phyloP scores from a whole-genome alignment of 2,888 invertebrate genomes.

The Andrena praecox region DNA sequence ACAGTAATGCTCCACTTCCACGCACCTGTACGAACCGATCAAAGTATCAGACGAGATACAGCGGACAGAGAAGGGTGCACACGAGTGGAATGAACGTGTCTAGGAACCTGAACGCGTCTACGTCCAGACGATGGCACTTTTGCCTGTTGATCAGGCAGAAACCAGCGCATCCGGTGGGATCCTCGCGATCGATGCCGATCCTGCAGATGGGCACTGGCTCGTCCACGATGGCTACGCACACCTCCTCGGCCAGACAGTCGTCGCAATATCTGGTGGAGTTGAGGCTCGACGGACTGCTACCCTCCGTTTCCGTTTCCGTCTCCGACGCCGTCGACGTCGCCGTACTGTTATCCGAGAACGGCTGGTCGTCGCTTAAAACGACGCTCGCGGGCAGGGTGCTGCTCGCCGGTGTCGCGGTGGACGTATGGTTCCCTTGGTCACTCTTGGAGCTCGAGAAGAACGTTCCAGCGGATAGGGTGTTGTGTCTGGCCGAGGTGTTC shows the following conservation, averaged over 20 bases:
- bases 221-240: constrained; percentile 88
- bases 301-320: constrained; percentile 66
- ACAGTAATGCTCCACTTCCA: constrained; percentile 87
- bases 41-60: not conserved
- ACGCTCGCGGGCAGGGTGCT: constrained; percentile 30
- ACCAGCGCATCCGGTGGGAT: constrained; percentile 87
- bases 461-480: constrained; percentile 6
- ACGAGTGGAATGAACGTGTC: not conserved
- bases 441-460: not conserved
- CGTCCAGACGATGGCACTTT: constrained; percentile 84
- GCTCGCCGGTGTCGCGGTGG: constrained; percentile 25
- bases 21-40: constrained; percentile 83
- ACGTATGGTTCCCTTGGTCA: constrained; percentile 6
- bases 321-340: not conserved
- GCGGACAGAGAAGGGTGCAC: too few relatives aligned
- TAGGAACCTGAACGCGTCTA: constrained; percentile 82
- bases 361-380: constrained; percentile 39
- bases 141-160: constrained; percentile 83
- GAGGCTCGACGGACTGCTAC: constrained; percentile 35
- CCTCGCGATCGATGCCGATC: constrained; percentile 85
- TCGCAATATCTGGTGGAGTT: constrained; percentile 80
- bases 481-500: constrained; percentile 44
- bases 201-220: constrained; percentile 88
- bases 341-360: constrained; percentile 44
- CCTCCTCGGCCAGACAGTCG: constrained; percentile 84